A percentile compares a stretch with the other conserved stretches of the same genome.
Conservation (phyloP, 2,797 vertebrate species). For the Alcedo quadribrachys region DNA sequence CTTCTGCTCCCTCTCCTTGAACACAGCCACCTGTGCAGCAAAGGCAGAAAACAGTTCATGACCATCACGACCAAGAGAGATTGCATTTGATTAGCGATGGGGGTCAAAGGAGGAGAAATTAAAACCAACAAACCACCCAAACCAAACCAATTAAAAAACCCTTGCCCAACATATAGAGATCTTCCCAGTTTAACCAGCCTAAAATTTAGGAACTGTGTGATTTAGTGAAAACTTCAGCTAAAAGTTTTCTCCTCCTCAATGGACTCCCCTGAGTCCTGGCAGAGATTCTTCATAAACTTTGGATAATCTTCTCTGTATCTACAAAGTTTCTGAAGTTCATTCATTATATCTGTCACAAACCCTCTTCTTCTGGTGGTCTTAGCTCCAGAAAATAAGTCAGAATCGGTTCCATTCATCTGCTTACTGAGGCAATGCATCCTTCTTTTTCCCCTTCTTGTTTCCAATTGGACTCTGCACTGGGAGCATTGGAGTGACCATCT, state of each 20-base stretch:
- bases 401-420: not conserved
- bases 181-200: not conserved
- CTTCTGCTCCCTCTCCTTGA: slow-evolving; percentile 94
- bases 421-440: not conserved
- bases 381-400: not conserved
- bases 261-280: not conserved
- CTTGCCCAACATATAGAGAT: not conserved
- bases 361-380: not conserved
- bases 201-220: not conserved
- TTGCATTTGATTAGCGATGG: not conserved
- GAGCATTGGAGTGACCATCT: accelerated
- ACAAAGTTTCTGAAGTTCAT: not conserved
- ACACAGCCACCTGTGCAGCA: slow-evolving; percentile 85
- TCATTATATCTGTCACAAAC: not conserved
- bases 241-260: not conserved
- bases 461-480: not conserved
- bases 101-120: not conserved
- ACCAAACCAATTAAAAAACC: too few relatives aligned
- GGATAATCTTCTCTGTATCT: not conserved
- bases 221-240: not conserved
- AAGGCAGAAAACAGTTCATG: not conserved
- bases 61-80: not conserved
- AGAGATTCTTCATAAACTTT: not conserved
- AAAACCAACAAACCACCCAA: too few relatives aligned
- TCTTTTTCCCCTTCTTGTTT: not conserved